Evolutionary conservation across 2,113 vertebrate species (phyloP), one percentile per base, ranked within the genome.

Genomic region (Pipra filicauda): DNA sequence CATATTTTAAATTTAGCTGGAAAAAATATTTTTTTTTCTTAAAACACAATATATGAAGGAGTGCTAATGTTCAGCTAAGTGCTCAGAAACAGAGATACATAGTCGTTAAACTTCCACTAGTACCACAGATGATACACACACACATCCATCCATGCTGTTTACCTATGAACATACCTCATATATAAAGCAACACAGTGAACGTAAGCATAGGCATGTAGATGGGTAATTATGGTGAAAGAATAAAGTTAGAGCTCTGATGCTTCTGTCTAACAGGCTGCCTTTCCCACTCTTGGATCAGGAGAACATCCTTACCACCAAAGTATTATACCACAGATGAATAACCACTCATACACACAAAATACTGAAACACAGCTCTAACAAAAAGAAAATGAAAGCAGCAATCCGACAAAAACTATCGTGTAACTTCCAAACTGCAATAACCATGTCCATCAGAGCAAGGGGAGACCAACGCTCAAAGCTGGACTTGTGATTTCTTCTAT

Each of bases 291-390:
- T 27, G 31, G 5, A 20, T 49, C 31, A 23, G 27, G 15, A 58
- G 30, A 79, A 24, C 4, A 12, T 54, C 39, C 37, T 71, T 41
- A 24, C 9, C 71, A 33, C 8, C 16, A 6, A 55, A 75, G 31
- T 15, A 13, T 35, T 57, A 20, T 5, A 75, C 17, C 14, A 31
- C 11, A 82, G 51, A 13, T 43, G 28, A 69, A 43, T 39, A 64
- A 73, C 31, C 2, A 23, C 20, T 37, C 27, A 33, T 5, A 35
- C 5, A 12, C 11, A 52, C 0, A 0, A n/a, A 51, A 57, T 4
- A 43, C 0, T n/a, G 43, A 74, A 88, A 59, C 23, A 35, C 22
- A 20, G 5, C 20, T 72, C 15, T 64, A 66, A 65, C 9, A 33
- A 31, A 79, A 54, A 64, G 15, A 23, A 89, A 84, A 67, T 31